These are phyloP conservation scores for Sardina pilchardus DNA, from an alignment of 2,113 vertebrate species.

Conservation along the genomic window DNA sequence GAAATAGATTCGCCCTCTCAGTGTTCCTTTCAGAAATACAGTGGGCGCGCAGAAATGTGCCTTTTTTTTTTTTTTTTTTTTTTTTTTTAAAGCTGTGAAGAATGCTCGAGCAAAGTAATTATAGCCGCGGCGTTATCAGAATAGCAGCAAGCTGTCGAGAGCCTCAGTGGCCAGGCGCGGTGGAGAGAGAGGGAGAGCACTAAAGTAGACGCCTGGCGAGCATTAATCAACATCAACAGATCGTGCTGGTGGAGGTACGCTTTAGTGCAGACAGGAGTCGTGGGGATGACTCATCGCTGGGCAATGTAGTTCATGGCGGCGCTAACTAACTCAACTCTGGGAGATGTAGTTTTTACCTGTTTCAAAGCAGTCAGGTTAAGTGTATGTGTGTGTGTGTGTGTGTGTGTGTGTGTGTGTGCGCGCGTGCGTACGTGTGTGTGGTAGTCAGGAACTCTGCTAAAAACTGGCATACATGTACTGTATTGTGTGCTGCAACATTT, in stretches of 20 bases:
- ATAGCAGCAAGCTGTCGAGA: conserved; percentile 6
- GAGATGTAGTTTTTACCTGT: neutral
- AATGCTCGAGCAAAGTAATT: conserved; percentile 35
- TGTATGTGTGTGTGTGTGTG: too few relatives aligned
- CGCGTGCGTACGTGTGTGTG: too few relatives aligned
- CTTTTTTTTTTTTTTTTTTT: too few relatives aligned
- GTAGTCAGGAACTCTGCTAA: too few relatives aligned
- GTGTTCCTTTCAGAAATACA: conserved; percentile 16
- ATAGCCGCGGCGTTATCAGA: conserved; percentile 26
- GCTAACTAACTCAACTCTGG: neutral
- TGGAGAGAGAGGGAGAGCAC: neutral
- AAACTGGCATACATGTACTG: too few relatives aligned
- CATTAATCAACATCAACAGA: neutral
- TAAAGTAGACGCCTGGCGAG: neutral
- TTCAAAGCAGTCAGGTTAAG: neutral
- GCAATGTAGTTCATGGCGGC: too few relatives aligned
- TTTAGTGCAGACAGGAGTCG: neutral
- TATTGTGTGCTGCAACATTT: too few relatives aligned
- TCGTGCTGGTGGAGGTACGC: neutral
- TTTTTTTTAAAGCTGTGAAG: conserved; percentile 35
- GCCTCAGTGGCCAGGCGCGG: neutral
- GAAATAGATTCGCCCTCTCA: conserved; percentile 33
- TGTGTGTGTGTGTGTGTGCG: too few relatives aligned
- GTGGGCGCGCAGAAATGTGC: conserved; percentile 22
- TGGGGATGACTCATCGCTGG: neutral